A percentile compares a stretch with the other conserved stretches of the same genome.
These are phyloP conservation scores for Stictonetta naevosa DNA, from an alignment of 2,113 vertebrate genomes.

Conservation along the genomic window DNA sequence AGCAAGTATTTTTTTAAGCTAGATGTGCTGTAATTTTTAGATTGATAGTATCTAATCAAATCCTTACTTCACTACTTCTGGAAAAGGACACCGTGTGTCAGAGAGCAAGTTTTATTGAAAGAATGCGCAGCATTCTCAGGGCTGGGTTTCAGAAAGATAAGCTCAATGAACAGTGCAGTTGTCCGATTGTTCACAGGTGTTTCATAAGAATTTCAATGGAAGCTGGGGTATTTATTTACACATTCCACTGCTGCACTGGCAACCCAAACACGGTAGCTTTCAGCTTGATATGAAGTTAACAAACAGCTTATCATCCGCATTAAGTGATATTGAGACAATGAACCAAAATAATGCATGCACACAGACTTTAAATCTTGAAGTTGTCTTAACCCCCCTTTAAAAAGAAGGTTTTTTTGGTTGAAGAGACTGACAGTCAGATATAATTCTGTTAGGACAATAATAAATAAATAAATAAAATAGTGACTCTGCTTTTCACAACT, in stretches of 20 bases:
- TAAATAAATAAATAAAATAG: background rate
- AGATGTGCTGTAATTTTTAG: background rate
- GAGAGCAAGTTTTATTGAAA: background rate
- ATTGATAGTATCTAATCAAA: background rate
- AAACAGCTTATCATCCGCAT: background rate
- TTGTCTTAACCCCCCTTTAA: background rate
- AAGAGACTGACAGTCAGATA: background rate
- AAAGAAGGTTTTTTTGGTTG: background rate
- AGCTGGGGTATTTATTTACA: slow-evolving; percentile 37
- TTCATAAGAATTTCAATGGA: slow-evolving; percentile 20
- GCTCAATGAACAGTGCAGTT: slow-evolving; percentile 39
- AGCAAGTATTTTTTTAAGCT: background rate
- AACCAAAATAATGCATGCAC: background rate
- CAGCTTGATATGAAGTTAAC: background rate
- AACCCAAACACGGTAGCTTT: slow-evolving; percentile 5
- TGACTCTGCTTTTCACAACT: background rate
- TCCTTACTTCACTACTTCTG: background rate
- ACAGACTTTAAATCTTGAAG: background rate
- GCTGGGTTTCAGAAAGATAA: slow-evolving; percentile 41
- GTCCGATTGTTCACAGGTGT: slow-evolving; percentile 39
- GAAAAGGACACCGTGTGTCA: slow-evolving; percentile 2
- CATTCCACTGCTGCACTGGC: slow-evolving; percentile 10
- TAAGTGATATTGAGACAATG: background rate
- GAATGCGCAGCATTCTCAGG: slow-evolving; percentile 19
- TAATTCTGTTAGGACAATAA: background rate